Base-by-base conservation (phyloP, 2,888 invertebrate species). In the Hypsopygia costalis region DNA sequence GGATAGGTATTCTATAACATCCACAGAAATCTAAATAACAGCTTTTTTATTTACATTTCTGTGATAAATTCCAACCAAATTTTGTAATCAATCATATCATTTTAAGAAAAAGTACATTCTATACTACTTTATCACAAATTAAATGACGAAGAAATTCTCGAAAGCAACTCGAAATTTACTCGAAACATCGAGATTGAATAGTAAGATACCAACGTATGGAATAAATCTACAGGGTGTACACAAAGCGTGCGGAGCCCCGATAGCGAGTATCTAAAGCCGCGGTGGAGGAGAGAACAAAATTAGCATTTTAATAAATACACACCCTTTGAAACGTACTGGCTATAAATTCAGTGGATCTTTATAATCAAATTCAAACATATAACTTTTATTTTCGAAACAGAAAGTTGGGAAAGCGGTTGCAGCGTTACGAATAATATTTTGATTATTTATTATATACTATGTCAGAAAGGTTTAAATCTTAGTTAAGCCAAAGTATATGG, bases 291-390 rank as follows among this genome's bases (percentile, higher is more conserved):
- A 62, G 67, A 61, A 62, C 63, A 76, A 82, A 88, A 88, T 88
- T 88, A 81, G 88, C 88, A 88, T 88, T 88, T 88, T 88, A 88
- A 88, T 88, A 88, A 88, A 88, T 88, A 88, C 77, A 87, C 88
- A 88, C 88, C 87, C 88, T 86, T 88, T 86, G 73, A 74, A 82
- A 73, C 79, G 71, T 69, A 71, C 78, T 85, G 80, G 73, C 74
- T 75, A 82, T 87, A 86, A 88, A 87, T 88, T 77, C 71, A 55
- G 52, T 61, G 80, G 79, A 86, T 83, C 86, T 87, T 80, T 86
- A 81, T 88, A 88, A 87, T 86, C 87, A 83, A 88, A 88, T 81
- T 75, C 76, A 83, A 83, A 85, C 76, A 81, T 73, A 80, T 83
- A 75, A 81, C 62, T 86, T 76, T 81, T 78, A 75, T 77, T 82